Evolutionary conservation across 1,140 invertebrate species (phyloP).

Genomic region (Drosophila ficusphila): DNA sequence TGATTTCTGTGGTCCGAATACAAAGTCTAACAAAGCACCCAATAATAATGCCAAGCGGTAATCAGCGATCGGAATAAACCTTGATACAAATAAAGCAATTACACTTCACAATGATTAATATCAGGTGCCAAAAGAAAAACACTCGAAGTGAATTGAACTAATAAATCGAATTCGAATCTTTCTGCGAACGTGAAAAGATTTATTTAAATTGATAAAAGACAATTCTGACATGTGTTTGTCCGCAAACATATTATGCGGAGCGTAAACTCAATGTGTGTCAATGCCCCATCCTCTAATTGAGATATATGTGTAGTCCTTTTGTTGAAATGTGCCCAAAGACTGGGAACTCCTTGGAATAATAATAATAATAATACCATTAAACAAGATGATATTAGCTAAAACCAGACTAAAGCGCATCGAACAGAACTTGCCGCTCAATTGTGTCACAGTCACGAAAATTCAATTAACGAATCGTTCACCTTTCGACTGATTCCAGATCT

Average conservation of each 20-base stretch:
- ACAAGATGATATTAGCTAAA: no score
- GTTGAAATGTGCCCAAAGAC: neutral
- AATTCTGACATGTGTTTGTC: neutral
- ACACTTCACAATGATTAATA: conserved; percentile 36
- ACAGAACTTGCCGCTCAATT: conserved; percentile 1
- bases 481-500: conserved; percentile 41
- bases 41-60: conserved; percentile 9
- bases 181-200: conserved; percentile 16
- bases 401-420: conserved; percentile 18
- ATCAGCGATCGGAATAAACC: conserved; percentile 27
- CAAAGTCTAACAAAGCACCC: conserved; percentile 8
- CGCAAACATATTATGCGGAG: neutral
- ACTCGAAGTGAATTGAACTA: conserved; percentile 16
- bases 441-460: conserved; percentile 14
- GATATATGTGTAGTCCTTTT: conserved; percentile 4
- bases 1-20: conserved; percentile 2
- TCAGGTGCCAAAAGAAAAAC: neutral
- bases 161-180: conserved; percentile 5
- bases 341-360: neutral
- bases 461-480: conserved; percentile 14
- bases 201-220: neutral
- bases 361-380: no score
- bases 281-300: neutral
- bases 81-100: conserved; percentile 14
- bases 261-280: conserved; percentile 4